A percentile compares a stretch with the other conserved stretches of the same genome.
These are phyloP conservation scores for Episyrphus balteatus DNA, from an alignment of 1,140 invertebrate species.

Conservation along the genomic window DNA sequence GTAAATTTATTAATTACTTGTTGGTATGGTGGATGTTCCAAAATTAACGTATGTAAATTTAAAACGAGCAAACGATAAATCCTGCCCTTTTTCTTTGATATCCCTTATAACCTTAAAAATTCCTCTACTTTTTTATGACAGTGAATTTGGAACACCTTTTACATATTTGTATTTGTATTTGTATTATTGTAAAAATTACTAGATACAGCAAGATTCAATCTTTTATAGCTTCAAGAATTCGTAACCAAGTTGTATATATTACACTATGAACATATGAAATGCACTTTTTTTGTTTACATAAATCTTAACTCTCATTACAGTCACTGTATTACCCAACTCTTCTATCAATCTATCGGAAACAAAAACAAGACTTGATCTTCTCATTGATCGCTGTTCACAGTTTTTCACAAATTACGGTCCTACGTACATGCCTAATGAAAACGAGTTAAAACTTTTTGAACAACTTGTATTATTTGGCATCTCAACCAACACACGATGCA, in stretches of 20 bases:
- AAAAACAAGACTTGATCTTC: conserved; percentile 24
- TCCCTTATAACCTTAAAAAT: too few relatives aligned
- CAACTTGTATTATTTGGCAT: conserved; percentile 26
- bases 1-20: not conserved
- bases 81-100: too few relatives aligned
- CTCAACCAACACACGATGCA: conserved; percentile 30
- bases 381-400: conserved; percentile 28
- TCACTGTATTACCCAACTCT: conserved; percentile 10
- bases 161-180: too few relatives aligned
- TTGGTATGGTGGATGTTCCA: too few relatives aligned
- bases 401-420: conserved; percentile 22
- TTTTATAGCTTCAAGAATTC: too few relatives aligned
- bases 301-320: conserved; percentile 1
- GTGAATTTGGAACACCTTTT: too few relatives aligned
- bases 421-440: conserved; percentile 17
- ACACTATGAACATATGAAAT: not conserved
- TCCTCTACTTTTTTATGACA: too few relatives aligned
- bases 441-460: conserved; percentile 26
- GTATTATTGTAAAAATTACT: too few relatives aligned
- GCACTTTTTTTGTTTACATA: not conserved
- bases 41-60: too few relatives aligned
- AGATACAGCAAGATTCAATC: too few relatives aligned
- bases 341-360: conserved; percentile 16
- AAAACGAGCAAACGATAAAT: too few relatives aligned
- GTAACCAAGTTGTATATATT: too few relatives aligned